Percentiles rank a stretch among this genome's conserved stretches.
These are phyloP conservation scores for Microcebus tavaratra DNA, from an alignment of 2,113 vertebrate species.

Conservation along the genomic window DNA sequence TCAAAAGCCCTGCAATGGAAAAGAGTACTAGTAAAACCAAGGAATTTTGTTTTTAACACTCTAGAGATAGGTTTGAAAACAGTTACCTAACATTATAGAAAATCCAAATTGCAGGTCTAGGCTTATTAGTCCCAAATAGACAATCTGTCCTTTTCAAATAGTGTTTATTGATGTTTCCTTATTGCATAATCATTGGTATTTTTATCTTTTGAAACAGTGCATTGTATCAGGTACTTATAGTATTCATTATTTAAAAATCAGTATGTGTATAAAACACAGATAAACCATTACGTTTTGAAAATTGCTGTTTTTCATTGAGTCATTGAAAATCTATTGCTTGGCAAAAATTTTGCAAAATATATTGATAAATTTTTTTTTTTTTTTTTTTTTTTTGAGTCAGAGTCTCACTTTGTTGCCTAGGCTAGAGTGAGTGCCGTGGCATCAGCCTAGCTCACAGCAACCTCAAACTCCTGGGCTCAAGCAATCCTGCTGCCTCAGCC, in stretches of 20 bases:
- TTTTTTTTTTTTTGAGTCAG: too few relatives aligned
- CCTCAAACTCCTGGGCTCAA: too few relatives aligned
- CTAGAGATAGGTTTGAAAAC: conserved; percentile 20
- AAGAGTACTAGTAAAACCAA: neutral
- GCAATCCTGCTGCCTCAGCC: too few relatives aligned
- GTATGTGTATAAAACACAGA: neutral
- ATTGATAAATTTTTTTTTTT: neutral
- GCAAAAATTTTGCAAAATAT: neutral
- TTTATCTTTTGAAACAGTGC: neutral
- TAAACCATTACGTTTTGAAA: neutral
- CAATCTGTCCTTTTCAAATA: neutral
- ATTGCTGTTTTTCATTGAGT: neutral
- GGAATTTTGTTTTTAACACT: conserved; percentile 5
- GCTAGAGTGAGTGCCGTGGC: too few relatives aligned
- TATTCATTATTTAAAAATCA: conserved; percentile 20
- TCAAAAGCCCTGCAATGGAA: neutral
- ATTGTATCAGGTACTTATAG: neutral
- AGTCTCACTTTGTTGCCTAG: too few relatives aligned
- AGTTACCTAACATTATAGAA: neutral
- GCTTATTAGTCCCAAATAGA: neutral
- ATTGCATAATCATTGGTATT: neutral
- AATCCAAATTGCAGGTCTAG: neutral
- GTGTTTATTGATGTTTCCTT: conserved; percentile 12
- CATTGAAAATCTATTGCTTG: neutral
- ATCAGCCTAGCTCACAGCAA: too few relatives aligned